Base-by-base conservation (phyloP, 2,797 vertebrate species). In the Limosa lapponica region DNA sequence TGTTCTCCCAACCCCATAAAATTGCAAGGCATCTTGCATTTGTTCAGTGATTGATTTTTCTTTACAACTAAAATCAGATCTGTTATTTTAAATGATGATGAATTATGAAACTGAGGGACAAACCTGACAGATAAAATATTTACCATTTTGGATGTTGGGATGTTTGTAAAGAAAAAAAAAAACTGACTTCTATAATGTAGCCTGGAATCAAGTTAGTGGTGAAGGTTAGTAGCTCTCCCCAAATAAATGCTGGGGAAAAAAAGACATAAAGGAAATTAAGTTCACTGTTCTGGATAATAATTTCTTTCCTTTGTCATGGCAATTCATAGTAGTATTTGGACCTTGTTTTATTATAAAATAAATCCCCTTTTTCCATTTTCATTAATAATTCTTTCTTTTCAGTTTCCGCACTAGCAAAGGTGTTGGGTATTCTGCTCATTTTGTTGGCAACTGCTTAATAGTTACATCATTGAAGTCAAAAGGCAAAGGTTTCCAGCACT, bases 341-440 rank as follows among this genome's bases (percentile, higher is more conserved):
- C 4, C 2, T 59, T 88, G 6, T 37, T 80, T 49, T 55, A 8
- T n/a, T 41, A 14, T 8, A n/a, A 14, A 65, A 2, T 51, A 55
- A n/a, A 67, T 62, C 12, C 3, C 1, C 1, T 77, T 87, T 80
- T 66, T 27, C 30, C 28, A 44, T 1, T 74, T 69, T 83, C 15
- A 64, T 73, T 87, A 15, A 55, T 57, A 46, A 62, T 51, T 91
- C 20, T 95, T 74, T 96, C 89, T 94, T 97, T 97, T 64, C 98
- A 99, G 99, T 98, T 99, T 99, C 98, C 99, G 99, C 88, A 99
- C 99, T 95, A 99, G 99, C 97, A 99, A 99, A 99, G 99, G 99
- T 90, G 99, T 99, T 59, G 99, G 99, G 64, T 99, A 99, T 96
- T 99, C 99, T 10, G 99, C 99, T 94, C 99, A 99, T 98, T 99